A percentile compares a stretch with the other conserved stretches of the same genome.
Evolutionary conservation across 2,113 vertebrate species (phyloP).

Genomic region (Anhinga rufa): DNA sequence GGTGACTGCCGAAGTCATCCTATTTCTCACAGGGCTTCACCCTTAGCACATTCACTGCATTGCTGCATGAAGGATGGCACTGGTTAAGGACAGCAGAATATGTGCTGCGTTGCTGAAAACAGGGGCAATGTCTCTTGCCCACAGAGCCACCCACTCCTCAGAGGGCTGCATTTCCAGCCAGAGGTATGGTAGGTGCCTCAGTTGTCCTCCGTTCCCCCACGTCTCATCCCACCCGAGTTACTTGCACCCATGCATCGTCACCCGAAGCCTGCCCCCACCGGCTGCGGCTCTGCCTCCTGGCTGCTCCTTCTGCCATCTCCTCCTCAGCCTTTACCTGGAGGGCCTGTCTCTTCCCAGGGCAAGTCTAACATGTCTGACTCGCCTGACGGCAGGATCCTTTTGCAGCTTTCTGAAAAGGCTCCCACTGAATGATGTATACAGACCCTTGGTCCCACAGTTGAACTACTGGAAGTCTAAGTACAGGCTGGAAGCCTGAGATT

Average conservation of each 20-base stretch:
- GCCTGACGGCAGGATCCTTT: background rate
- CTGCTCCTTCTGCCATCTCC: background rate
- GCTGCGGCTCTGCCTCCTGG: background rate
- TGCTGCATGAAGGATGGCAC: background rate
- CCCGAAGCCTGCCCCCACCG: background rate
- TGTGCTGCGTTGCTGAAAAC: fast-evolving
- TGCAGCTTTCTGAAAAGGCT: background rate
- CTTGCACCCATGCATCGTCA: background rate
- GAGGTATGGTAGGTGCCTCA: background rate
- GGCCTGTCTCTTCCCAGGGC: background rate
- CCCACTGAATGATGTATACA: background rate
- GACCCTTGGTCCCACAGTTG: background rate
- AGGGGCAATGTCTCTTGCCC: background rate
- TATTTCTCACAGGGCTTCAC: background rate
- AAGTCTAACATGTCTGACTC: background rate
- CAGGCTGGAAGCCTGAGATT: conserved; percentile 5
- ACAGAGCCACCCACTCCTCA: background rate
- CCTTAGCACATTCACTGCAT: background rate
- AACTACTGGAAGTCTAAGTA: background rate
- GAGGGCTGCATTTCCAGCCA: background rate
- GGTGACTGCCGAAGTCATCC: background rate
- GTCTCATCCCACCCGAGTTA: background rate
- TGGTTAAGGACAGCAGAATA: background rate
- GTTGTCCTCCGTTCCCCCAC: background rate
- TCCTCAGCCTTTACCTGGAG: background rate